Evolutionary conservation across 2,888 invertebrate genomes (phyloP).

Genomic region (Acrobasis repandana): DNA sequence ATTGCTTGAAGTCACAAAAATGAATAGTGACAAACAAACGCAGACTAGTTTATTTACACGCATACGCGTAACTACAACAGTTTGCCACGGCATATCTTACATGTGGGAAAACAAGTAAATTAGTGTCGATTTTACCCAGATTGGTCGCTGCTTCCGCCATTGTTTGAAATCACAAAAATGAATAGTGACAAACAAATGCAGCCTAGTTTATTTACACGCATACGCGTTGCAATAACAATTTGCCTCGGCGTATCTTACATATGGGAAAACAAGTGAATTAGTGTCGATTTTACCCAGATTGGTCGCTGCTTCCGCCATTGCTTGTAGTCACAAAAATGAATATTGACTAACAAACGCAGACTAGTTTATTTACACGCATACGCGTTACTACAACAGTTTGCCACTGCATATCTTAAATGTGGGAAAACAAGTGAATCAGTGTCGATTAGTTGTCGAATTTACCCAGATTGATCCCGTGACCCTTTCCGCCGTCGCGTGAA

Average conservation of each 20-base stretch:
- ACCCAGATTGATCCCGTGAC: constrained; percentile 4
- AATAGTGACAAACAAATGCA: no score
- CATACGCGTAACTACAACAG: neutral
- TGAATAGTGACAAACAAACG: no score
- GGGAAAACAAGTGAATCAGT: constrained; percentile 5
- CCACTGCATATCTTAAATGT: neutral
- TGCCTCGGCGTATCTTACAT: neutral
- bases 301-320: neutral
- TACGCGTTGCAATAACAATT: neutral
- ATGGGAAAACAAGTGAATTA: constrained; percentile 1
- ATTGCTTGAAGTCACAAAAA: no score
- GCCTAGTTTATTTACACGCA: neutral
- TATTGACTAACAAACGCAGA: no score
- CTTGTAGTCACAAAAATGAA: no score
- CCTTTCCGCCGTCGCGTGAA: no score
- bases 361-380: neutral
- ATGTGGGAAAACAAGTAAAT: constrained; percentile 4
- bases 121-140: constrained; percentile 1
- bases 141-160: neutral
- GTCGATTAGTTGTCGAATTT: no score
- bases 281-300: constrained; percentile 6
- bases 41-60: no score
- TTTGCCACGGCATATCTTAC: neutral
- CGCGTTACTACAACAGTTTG: neutral
- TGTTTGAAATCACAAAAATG: no score